Evolutionary conservation across 2,888 invertebrate genomes (phyloP).

Genomic region (Melinopterus prodromus): DNA sequence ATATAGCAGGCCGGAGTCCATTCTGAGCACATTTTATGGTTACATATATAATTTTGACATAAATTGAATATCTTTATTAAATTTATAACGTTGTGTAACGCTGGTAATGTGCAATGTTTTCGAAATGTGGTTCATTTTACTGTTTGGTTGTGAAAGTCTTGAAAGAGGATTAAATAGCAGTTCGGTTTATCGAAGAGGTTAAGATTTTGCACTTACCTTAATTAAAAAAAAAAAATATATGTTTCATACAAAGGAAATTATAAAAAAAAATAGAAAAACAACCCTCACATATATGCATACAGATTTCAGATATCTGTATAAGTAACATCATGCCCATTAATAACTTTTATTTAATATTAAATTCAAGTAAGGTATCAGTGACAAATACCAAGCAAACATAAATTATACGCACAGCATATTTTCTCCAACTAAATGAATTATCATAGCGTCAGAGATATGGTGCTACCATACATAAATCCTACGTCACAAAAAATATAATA

Average conservation of each 20-base stretch:
- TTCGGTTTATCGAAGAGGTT: background rate
- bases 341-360: background rate
- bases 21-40: background rate
- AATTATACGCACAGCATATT: background rate
- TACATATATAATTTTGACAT: background rate
- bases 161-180: background rate
- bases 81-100: background rate
- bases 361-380: background rate
- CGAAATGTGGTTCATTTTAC: background rate
- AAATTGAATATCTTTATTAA: background rate
- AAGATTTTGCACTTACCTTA: background rate
- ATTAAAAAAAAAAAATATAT: too few relatives aligned
- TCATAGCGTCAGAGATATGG: constrained; percentile 7
- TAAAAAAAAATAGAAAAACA: background rate
- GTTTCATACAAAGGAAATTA: too few relatives aligned
- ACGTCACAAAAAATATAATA: background rate
- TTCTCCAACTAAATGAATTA: background rate
- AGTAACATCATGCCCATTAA: background rate
- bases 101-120: background rate
- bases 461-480: background rate
- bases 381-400: background rate
- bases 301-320: background rate
- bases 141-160: background rate
- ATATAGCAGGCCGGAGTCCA: background rate
- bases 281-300: background rate